These are phyloP conservation scores for Arenaria interpres DNA, from an alignment of 2,113 vertebrate genomes.

Conservation along the genomic window DNA sequence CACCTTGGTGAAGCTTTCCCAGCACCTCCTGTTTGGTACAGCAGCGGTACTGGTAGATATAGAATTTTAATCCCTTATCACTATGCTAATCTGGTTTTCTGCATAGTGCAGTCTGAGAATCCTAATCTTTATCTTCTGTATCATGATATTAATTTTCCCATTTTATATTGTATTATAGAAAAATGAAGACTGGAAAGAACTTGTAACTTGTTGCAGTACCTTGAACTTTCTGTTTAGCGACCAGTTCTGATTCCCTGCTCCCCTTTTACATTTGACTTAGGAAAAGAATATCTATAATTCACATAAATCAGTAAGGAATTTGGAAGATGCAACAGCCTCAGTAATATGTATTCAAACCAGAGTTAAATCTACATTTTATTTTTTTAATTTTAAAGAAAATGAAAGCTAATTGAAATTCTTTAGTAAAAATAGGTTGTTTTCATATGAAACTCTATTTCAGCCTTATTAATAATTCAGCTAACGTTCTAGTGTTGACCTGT, in stretches of 20 bases:
- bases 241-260: not conserved
- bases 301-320: not conserved
- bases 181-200: not conserved
- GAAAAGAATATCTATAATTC: not conserved
- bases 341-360: not conserved
- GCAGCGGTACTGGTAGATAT: accelerated
- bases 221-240: not conserved
- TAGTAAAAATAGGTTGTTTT: not conserved
- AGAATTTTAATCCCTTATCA: not conserved
- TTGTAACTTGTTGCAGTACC: not conserved
- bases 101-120: not conserved
- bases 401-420: not conserved
- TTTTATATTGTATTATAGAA: not conserved
- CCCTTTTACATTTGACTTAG: not conserved
- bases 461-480: not conserved
- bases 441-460: not conserved
- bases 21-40: not conserved
- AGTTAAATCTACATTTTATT: not conserved
- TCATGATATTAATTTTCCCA: not conserved
- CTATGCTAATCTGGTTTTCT: not conserved
- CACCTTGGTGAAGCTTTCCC: not conserved
- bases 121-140: not conserved
- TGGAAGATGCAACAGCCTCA: not conserved
- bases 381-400: not conserved
- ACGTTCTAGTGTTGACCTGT: not conserved